Percentiles rank a stretch among this genome's conserved stretches.
Evolutionary conservation across 37 sponge, comb jelly and placozoan genomes (phyloP).

Genomic region (Bolinopsis microptera): DNA sequence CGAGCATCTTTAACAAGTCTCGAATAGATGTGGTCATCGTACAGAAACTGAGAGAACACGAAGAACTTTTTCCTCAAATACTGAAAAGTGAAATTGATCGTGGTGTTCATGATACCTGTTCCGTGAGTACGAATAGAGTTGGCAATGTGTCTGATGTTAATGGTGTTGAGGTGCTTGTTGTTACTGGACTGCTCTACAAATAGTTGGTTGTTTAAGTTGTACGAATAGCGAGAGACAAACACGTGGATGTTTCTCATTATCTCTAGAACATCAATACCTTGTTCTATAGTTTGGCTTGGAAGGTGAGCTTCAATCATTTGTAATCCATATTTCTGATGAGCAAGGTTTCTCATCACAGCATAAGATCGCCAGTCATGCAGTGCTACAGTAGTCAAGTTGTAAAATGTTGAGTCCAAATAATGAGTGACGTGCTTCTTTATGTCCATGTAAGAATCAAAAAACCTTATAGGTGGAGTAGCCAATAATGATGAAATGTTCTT

Average conservation of each 20-base stretch:
- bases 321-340: slow-evolving; percentile 94
- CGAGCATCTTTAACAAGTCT: slow-evolving; percentile 89
- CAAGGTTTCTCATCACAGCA: slow-evolving; percentile 92
- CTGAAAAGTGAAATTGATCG: slow-evolving; percentile 96
- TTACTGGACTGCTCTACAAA: slow-evolving; percentile 87
- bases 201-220: slow-evolving; percentile 98
- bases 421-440: slow-evolving; percentile 82
- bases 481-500: slow-evolving; percentile 81
- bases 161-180: slow-evolving; percentile 91
- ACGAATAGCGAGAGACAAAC: slow-evolving; percentile 87
- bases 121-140: slow-evolving; percentile 98
- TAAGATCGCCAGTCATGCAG: slow-evolving; percentile 97
- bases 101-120: slow-evolving; percentile 96
- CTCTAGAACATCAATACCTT: slow-evolving; percentile 96
- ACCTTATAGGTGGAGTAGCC: slow-evolving; percentile 81
- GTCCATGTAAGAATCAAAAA: slow-evolving; percentile 87
- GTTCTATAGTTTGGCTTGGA: slow-evolving; percentile 94
- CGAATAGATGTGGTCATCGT: slow-evolving; percentile 98
- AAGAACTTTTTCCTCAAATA: slow-evolving; percentile 93
- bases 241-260: slow-evolving; percentile 97
- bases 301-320: slow-evolving; percentile 94
- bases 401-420: slow-evolving; percentile 94
- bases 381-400: slow-evolving; percentile 94
- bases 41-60: slow-evolving; percentile 97
- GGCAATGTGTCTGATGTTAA: slow-evolving; percentile 96